These are phyloP conservation scores for Pseudachorutes palmiensis DNA, from an alignment of 1,140 invertebrate genomes.

Conservation along the genomic window DNA sequence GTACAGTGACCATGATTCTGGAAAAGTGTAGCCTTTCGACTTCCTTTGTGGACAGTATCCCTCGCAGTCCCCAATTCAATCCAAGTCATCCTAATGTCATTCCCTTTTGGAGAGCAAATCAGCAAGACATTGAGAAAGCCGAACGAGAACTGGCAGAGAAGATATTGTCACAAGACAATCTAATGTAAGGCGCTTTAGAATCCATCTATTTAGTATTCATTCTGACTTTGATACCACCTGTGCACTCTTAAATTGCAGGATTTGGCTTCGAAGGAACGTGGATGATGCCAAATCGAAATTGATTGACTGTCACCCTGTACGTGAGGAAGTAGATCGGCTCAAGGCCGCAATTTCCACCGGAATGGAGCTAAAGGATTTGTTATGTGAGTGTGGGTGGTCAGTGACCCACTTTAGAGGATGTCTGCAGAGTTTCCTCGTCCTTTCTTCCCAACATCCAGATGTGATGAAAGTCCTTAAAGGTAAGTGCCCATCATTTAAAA, in stretches of 20 bases:
- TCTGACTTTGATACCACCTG: no score
- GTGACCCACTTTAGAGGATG: constrained; percentile 75
- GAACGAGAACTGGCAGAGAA: constrained; percentile 19
- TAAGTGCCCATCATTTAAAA: constrained; percentile 7
- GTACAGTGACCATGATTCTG: constrained; percentile 66
- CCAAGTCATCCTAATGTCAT: no score
- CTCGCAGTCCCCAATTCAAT: constrained; percentile 37
- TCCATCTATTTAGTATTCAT: no score
- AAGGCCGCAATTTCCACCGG: constrained; percentile 49
- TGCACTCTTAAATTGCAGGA: constrained; percentile 40
- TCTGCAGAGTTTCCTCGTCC: constrained; percentile 62
- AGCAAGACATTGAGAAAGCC: constrained; percentile 14
- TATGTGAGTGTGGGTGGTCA: constrained; percentile 80
- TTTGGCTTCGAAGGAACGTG: constrained; percentile 59
- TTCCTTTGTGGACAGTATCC: constrained; percentile 67
- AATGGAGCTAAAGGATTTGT: constrained; percentile 52
- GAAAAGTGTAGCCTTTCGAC: constrained; percentile 73
- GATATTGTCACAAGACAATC: constrained; percentile 20
- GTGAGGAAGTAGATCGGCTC: constrained; percentile 58
- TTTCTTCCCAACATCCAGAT: constrained; percentile 61
- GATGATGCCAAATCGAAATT: constrained; percentile 53
- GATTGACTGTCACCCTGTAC: constrained; percentile 53
- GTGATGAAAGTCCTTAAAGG: constrained; percentile 50
- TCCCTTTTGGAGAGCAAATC: constrained; percentile 4
- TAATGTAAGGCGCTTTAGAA: constrained; percentile 29